Evolutionary conservation across 2,113 vertebrate species (phyloP).

Genomic region (Pontoporia blainvillei): DNA sequence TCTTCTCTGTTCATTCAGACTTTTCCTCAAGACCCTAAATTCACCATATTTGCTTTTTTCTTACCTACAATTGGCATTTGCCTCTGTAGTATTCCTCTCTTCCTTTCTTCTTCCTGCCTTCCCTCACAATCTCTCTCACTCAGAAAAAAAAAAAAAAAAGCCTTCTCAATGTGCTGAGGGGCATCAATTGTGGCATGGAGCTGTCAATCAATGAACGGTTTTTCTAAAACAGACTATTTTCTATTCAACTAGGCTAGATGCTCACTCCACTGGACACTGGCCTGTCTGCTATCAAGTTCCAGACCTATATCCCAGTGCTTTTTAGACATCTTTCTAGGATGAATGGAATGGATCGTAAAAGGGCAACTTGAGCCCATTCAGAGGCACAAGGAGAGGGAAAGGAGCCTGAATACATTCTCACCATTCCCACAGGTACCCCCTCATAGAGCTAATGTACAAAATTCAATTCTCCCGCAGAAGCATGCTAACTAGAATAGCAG

Average conservation of each 20-base stretch:
- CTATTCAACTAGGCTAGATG: background rate
- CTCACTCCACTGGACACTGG: background rate
- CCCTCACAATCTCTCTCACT: background rate
- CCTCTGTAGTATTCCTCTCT: background rate
- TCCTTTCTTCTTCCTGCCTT: background rate
- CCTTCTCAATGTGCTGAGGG: background rate
- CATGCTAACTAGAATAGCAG: background rate
- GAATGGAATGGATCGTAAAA: background rate
- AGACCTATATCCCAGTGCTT: background rate
- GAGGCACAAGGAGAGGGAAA: background rate
- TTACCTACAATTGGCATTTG: background rate
- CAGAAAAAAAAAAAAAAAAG: background rate
- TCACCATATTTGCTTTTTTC: background rate
- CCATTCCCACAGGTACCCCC: background rate
- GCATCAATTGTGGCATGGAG: background rate
- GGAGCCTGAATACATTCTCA: background rate
- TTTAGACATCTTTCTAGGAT: background rate
- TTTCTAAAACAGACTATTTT: background rate
- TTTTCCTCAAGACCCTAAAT: background rate
- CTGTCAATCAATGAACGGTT: background rate
- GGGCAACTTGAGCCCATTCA: background rate
- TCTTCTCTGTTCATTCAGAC: background rate
- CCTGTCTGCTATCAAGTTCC: background rate
- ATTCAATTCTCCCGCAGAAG: background rate
- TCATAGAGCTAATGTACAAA: background rate